Percentiles rank a stretch among this genome's conserved stretches.
Conservation (phyloP, 2,113 vertebrate genomes). For the Dasyprocta punctata region DNA sequence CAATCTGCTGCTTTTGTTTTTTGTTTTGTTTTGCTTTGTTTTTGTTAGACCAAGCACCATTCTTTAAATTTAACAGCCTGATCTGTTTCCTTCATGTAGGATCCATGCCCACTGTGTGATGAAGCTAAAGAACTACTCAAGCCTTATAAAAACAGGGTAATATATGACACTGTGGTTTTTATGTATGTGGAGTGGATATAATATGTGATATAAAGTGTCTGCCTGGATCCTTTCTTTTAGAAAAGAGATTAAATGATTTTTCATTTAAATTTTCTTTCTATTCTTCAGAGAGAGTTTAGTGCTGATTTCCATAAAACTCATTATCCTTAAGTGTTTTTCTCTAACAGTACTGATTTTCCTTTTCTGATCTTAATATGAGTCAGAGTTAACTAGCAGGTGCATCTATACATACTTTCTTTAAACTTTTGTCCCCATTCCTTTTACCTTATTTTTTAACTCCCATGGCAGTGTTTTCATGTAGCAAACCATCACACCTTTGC, state of each 20-base stretch:
- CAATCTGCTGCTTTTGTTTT: neutral
- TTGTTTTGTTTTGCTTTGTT: neutral
- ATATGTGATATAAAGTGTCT: constrained; percentile 33
- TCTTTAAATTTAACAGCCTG: constrained; percentile 60
- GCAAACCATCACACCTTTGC: neutral
- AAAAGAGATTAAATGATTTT: constrained; percentile 71
- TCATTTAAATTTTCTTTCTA: constrained; percentile 65
- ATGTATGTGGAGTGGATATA: constrained; percentile 28
- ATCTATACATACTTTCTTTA: constrained; percentile 10
- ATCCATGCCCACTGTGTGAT: constrained; percentile 91
- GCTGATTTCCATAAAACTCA: constrained; percentile 81
- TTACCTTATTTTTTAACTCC: constrained; percentile 43
- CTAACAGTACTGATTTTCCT: constrained; percentile 68
- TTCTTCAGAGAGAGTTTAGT: constrained; percentile 72
- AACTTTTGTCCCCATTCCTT: constrained; percentile 39
- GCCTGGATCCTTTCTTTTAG: constrained; percentile 63
- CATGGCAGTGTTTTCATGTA: constrained; percentile 13
- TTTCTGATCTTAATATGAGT: constrained; percentile 52
- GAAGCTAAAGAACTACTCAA: constrained; percentile 91
- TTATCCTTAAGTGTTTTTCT: constrained; percentile 73
- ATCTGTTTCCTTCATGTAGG: constrained; percentile 82
- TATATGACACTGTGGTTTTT: constrained; percentile 44
- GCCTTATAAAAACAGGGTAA: constrained; percentile 90
- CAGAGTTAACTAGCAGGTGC: constrained; percentile 54
- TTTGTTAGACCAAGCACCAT: constrained; percentile 9